Percentiles rank a stretch among this genome's conserved stretches.
These are phyloP conservation scores for Pheosia gnoma DNA, from an alignment of 2,888 invertebrate species.

Conservation along the genomic window DNA sequence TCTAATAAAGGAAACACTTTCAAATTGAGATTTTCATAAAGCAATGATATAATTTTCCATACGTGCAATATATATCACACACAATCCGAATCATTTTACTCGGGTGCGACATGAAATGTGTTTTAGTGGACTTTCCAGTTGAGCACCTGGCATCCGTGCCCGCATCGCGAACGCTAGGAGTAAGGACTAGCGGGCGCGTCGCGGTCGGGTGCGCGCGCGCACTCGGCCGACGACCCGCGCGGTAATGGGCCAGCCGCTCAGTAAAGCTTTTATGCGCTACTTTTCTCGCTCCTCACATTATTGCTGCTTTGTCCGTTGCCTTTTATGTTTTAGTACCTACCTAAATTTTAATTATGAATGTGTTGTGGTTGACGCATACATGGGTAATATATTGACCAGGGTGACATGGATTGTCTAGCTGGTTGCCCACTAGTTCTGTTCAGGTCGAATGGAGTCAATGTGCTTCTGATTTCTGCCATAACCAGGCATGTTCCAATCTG, in stretches of 20 bases:
- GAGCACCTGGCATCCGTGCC: not conserved
- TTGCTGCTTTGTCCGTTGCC: slow-evolving; percentile 34
- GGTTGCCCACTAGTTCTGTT: slow-evolving; percentile 12
- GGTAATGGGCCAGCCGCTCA: slow-evolving; percentile 38
- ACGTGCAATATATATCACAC: too few relatives aligned
- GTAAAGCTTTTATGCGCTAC: slow-evolving; percentile 43
- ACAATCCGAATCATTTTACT: too few relatives aligned
- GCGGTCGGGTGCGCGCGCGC: slow-evolving; percentile 64
- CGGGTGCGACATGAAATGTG: not conserved
- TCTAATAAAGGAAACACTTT: not conserved
- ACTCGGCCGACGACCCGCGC: slow-evolving; percentile 63
- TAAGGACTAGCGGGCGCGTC: slow-evolving; percentile 62
- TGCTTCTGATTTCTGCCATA: slow-evolving; percentile 4
- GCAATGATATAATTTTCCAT: too few relatives aligned
- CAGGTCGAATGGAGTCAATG: slow-evolving; percentile 8
- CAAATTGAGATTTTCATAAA: not conserved
- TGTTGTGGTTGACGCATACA: slow-evolving; percentile 15
- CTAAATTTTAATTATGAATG: slow-evolving; percentile 22
- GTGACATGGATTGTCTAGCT: slow-evolving; percentile 13
- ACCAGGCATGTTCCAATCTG: too few relatives aligned
- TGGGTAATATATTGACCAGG: slow-evolving; percentile 20
- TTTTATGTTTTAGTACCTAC: slow-evolving; percentile 17
- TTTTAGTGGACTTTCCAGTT: not conserved
- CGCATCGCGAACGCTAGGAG: slow-evolving; percentile 41
- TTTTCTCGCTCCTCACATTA: slow-evolving; percentile 37